Evolutionary conservation across 2,888 invertebrate genomes (phyloP).

Genomic region (Drosophila greeni): DNA sequence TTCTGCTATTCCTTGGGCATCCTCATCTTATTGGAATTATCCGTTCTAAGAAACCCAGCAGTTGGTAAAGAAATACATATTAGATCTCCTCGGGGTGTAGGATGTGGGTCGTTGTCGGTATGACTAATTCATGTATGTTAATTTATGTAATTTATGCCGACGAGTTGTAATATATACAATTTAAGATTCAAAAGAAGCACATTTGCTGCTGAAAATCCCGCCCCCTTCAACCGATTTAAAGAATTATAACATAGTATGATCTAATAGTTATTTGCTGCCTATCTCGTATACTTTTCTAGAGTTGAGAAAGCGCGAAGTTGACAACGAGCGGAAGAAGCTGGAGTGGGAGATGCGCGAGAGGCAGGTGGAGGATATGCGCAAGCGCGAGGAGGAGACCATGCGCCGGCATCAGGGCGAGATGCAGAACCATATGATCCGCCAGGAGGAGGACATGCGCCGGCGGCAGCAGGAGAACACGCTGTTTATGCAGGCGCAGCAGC

Average conservation of each 20-base stretch:
- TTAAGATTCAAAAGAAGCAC: not conserved
- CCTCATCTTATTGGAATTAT: too few species aligned
- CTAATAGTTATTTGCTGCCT: not conserved
- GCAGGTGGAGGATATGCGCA: slow-evolving; percentile 88
- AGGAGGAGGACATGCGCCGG: slow-evolving; percentile 91
- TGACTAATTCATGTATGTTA: slow-evolving; percentile 6
- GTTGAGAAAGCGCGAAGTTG: slow-evolving; percentile 89
- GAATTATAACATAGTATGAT: not conserved
- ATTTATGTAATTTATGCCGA: not conserved
- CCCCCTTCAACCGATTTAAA: not conserved
- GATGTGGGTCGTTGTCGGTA: not conserved
- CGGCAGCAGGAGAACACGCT: slow-evolving; percentile 92
- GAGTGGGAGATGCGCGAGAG: slow-evolving; percentile 91
- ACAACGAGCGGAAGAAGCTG: slow-evolving; percentile 90
- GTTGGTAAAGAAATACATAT: not conserved
- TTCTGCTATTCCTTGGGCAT: too few species aligned
- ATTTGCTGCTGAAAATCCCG: not conserved
- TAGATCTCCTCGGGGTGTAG: not conserved
- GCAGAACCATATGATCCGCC: slow-evolving; percentile 86
- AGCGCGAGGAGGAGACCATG: slow-evolving; percentile 84
- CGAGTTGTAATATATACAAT: not conserved
- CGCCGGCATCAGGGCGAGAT: slow-evolving; percentile 88
- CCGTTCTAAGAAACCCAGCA: not conserved
- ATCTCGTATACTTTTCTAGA: slow-evolving; percentile 79
- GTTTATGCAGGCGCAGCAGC: slow-evolving; percentile 87